Percentiles rank a stretch among this genome's conserved stretches.
phyloP scores from a whole-genome alignment of 2,797 vertebrate genomes.

The Crocidura indochinensis region DNA sequence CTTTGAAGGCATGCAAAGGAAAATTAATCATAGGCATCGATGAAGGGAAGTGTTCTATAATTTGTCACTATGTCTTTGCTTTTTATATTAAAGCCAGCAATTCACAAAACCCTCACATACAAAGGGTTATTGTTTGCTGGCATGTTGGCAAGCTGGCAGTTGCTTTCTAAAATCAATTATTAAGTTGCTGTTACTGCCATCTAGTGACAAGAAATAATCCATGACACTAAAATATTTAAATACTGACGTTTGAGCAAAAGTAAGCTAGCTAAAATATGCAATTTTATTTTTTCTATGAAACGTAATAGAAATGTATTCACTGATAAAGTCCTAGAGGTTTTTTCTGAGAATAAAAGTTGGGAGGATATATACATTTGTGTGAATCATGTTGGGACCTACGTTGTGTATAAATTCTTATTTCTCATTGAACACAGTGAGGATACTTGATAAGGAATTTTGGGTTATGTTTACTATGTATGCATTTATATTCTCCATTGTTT shows the following conservation, averaged over 20 bases:
- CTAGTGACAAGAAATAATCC: conserved; percentile 88
- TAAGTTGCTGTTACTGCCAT: conserved; percentile 91
- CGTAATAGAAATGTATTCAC: background rate
- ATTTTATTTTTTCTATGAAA: background rate
- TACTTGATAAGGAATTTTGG: background rate
- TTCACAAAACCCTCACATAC: conserved; percentile 71
- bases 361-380: background rate
- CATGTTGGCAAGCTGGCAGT: conserved; percentile 61
- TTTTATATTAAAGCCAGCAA: conserved; percentile 60
- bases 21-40: conserved; percentile 59
- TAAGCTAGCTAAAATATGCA: background rate
- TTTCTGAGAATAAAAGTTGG: background rate
- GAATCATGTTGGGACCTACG: background rate
- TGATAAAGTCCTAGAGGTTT: background rate
- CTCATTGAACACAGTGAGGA: background rate
- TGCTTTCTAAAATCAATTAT: conserved; percentile 76
- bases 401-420: conserved; percentile 11
- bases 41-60: conserved; percentile 52
- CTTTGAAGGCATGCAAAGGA: conserved; percentile 25
- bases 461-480: background rate
- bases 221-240: background rate
- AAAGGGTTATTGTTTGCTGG: conserved; percentile 85
- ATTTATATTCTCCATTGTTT: background rate
- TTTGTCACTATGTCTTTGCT: conserved; percentile 79
- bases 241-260: background rate